These are phyloP conservation scores for Muscicapa striata DNA, from an alignment of 2,797 vertebrate species.

Conservation along the genomic window DNA sequence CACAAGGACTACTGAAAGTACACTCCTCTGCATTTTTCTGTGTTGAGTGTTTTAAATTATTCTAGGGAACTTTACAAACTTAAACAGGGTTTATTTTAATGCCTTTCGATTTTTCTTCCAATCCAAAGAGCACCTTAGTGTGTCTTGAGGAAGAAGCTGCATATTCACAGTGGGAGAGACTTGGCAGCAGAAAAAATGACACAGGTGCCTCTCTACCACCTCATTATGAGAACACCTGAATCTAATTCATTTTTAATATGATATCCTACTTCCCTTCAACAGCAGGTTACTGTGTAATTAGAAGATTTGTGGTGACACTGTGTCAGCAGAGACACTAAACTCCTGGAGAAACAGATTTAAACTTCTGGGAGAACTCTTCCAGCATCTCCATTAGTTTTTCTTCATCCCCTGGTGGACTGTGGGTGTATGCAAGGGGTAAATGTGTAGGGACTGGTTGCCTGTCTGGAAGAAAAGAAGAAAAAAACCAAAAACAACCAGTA, in stretches of 20 bases:
- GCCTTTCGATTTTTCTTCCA: background rate
- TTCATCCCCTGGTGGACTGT: constrained; percentile 74
- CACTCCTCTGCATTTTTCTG: background rate
- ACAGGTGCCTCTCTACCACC: background rate
- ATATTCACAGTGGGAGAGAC: background rate
- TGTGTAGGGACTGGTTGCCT: constrained; percentile 81
- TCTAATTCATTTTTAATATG: background rate
- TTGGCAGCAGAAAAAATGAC: background rate
- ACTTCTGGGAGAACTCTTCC: constrained; percentile 77
- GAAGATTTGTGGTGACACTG: background rate
- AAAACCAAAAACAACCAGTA: too few species aligned
- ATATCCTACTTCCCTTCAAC: background rate
- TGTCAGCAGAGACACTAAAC: background rate
- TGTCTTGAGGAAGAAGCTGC: background rate
- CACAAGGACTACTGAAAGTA: background rate
- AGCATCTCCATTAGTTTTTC: constrained; percentile 75
- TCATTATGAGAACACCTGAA: background rate
- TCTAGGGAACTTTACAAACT: background rate
- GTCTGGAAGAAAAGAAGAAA: constrained; percentile 68
- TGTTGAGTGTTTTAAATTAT: background rate
- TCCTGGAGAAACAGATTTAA: constrained; percentile 57
- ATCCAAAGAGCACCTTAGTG: background rate
- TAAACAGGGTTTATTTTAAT: background rate
- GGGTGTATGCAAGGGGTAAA: constrained; percentile 80
- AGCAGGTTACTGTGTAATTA: background rate